Conservation (phyloP, 1,140 invertebrate species). For the Diuraphis noxia region DNA sequence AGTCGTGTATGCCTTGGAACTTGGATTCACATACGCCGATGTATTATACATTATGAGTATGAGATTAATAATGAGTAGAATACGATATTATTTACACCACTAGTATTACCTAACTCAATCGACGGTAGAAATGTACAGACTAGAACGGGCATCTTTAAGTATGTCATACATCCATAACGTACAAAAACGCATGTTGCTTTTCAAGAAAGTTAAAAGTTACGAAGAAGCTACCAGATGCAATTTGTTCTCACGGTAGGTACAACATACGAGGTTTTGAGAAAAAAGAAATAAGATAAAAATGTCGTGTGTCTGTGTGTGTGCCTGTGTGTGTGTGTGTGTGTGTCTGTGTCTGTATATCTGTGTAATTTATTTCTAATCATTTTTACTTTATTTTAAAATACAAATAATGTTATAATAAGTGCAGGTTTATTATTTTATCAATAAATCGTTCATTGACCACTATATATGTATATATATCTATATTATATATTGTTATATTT, state of each 20-base stretch:
- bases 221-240: slow-evolving; percentile 33
- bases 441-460: too few relatives aligned
- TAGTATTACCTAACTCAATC: background rate
- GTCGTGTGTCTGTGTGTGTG: too few relatives aligned
- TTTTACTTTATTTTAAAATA: too few relatives aligned
- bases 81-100: background rate
- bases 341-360: too few relatives aligned
- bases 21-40: background rate
- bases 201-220: slow-evolving; percentile 48
- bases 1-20: too few relatives aligned
- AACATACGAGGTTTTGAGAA: slow-evolving; percentile 12
- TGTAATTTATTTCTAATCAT: too few relatives aligned
- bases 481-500: too few relatives aligned
- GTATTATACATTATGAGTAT: background rate
- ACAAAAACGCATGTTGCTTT: slow-evolving; percentile 25
- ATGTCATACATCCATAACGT: background rate
- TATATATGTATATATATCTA: too few relatives aligned
- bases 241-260: slow-evolving; percentile 26
- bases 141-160: background rate
- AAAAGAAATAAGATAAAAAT: slow-evolving; percentile 2
- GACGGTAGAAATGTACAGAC: background rate
- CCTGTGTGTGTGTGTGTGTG: too few relatives aligned
- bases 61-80: background rate
- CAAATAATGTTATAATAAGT: too few relatives aligned
- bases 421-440: too few relatives aligned